Evolutionary conservation across 2,888 invertebrate species (phyloP).

Genomic region (Tenthredo notha): DNA sequence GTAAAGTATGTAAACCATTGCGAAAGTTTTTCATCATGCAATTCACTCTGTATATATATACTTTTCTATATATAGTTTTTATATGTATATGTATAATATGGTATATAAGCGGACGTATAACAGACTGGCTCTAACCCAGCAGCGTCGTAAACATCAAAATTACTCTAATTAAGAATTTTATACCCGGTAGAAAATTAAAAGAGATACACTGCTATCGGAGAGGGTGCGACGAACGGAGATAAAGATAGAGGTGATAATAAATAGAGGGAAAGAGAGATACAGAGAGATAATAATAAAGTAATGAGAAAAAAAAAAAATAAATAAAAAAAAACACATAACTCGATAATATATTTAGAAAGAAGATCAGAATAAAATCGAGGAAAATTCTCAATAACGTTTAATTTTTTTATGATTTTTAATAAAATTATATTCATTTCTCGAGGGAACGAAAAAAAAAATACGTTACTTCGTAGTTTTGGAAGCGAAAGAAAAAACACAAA

Average conservation of each 20-base stretch:
- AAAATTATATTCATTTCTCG: background rate
- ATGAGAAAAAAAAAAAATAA: background rate
- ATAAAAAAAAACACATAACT: background rate
- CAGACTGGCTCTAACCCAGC: slow-evolving; percentile 19
- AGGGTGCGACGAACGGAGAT: slow-evolving; percentile 1
- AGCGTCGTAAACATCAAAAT: slow-evolving; percentile 61
- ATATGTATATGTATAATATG: background rate
- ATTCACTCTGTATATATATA: slow-evolving; percentile 1
- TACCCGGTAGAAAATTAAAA: slow-evolving; percentile 35
- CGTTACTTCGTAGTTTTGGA: background rate
- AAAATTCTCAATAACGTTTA: background rate
- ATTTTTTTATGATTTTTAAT: background rate
- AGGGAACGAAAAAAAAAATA: background rate
- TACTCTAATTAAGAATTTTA: slow-evolving; percentile 60
- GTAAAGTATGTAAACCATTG: slow-evolving; percentile 56
- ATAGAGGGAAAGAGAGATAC: background rate
- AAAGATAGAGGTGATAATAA: slow-evolving; percentile 26
- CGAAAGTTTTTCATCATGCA: slow-evolving; percentile 57
- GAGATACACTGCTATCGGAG: background rate
- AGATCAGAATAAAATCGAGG: background rate
- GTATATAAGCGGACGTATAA: slow-evolving; percentile 16
- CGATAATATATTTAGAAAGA: background rate
- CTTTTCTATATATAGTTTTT: too few relatives aligned
- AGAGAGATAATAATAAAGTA: background rate
- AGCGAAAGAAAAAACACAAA: background rate